A percentile compares a stretch with the other conserved stretches of the same genome.
These are phyloP conservation scores for Trissolcus brochymenae DNA, from an alignment of 2,888 invertebrate genomes.

Conservation along the genomic window DNA sequence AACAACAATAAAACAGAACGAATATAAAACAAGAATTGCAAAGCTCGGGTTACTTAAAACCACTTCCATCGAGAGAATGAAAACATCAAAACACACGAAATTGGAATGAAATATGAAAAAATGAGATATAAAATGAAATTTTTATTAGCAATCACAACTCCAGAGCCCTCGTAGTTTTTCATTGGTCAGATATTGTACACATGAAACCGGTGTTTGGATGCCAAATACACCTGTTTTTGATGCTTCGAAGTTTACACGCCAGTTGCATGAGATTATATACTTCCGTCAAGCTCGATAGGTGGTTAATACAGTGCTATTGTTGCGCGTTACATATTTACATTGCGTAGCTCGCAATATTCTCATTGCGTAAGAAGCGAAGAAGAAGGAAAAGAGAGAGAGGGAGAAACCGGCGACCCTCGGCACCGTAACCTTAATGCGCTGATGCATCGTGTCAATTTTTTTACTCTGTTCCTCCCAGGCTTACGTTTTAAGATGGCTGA, in stretches of 20 bases:
- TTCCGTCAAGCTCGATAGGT: constrained; percentile 32
- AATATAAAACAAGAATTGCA: not conserved
- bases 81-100: constrained; percentile 13
- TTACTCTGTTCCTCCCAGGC: constrained; percentile 10
- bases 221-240: constrained; percentile 51
- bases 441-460: constrained; percentile 46
- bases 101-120: constrained; percentile 8
- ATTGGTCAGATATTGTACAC: not conserved
- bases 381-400: constrained; percentile 13
- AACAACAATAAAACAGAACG: not conserved
- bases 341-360: constrained; percentile 27
- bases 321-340: constrained; percentile 44
- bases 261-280: constrained; percentile 39
- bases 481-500: constrained; percentile 17
- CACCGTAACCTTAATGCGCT: constrained; percentile 49
- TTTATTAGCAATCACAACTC: constrained; percentile 32
- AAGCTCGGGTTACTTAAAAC: too few species aligned
- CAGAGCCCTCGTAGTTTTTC: constrained; percentile 8
- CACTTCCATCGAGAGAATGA: constrained; percentile 21
- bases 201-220: constrained; percentile 35
- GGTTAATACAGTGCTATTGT: constrained; percentile 26
- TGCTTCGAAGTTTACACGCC: constrained; percentile 32
- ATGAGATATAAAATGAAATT: constrained; percentile 14
- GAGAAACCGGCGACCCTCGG: constrained; percentile 38
- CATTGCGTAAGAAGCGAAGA: constrained; percentile 43